Evolutionary conservation across 2,113 vertebrate species (phyloP).

Genomic region (Muntiacus muntjak): DNA sequence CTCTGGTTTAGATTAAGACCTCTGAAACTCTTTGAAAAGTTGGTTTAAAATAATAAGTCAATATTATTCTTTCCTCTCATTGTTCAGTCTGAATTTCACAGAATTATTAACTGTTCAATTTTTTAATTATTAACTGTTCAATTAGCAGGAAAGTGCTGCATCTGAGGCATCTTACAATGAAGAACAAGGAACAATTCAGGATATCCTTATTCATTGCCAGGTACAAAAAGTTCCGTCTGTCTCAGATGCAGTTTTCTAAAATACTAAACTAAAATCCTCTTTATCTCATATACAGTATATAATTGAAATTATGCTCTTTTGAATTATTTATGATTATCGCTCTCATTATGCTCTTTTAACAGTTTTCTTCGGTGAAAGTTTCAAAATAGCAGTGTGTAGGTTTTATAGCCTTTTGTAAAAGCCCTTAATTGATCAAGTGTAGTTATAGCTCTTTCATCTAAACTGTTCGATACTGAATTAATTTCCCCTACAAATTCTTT

Average conservation of each 20-base stretch:
- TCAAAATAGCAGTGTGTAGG: background rate
- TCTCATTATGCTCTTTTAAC: conserved; percentile 12
- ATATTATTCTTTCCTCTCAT: background rate
- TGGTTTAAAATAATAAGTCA: conserved; percentile 22
- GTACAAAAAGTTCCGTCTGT: conserved; percentile 69
- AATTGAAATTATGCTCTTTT: background rate
- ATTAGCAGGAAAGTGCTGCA: conserved; percentile 51
- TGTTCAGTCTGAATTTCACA: background rate
- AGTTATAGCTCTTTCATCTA: background rate
- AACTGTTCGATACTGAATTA: background rate
- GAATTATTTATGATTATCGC: background rate
- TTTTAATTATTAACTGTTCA: conserved; percentile 24
- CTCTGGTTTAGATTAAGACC: background rate
- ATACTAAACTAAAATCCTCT: background rate
- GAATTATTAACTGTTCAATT: conserved; percentile 26
- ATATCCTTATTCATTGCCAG: conserved; percentile 83
- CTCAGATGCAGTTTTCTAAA: background rate
- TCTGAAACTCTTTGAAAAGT: conserved; percentile 17
- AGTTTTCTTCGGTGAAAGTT: conserved; percentile 11
- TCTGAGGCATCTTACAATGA: conserved; percentile 66
- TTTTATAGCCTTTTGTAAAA: conserved; percentile 40
- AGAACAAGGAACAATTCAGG: conserved; percentile 71
- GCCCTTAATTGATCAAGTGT: background rate
- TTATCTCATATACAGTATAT: background rate
- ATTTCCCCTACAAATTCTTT: background rate